Conservation (phyloP, 2,113 vertebrate genomes). For the Esox niger region DNA sequence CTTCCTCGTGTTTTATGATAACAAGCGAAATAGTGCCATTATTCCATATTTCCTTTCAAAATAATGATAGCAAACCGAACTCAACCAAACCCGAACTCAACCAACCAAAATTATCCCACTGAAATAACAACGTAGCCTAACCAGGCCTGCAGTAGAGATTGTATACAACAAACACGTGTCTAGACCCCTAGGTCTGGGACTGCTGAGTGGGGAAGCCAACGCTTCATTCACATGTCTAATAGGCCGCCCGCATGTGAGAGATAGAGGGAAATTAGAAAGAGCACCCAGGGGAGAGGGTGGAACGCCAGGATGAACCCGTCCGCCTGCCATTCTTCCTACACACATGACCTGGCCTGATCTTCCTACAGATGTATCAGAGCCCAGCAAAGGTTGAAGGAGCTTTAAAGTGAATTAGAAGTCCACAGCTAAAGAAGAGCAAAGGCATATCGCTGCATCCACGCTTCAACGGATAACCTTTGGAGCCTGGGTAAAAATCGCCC, state of each 20-base stretch:
- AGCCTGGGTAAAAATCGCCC: constrained; percentile 20
- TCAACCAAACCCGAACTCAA: no score
- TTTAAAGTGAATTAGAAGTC: constrained; percentile 48
- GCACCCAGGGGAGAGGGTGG: constrained; percentile 27
- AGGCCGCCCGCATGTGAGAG: constrained; percentile 13
- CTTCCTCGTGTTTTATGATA: no score
- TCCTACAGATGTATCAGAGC: constrained; percentile 19
- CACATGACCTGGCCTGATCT: constrained; percentile 40
- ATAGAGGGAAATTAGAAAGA: constrained; percentile 20
- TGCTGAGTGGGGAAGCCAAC: neutral
- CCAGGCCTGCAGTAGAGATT: no score
- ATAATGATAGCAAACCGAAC: no score
- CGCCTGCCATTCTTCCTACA: constrained; percentile 13
- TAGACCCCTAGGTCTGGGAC: no score
- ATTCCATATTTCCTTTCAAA: no score
- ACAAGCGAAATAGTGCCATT: no score
- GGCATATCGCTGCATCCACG: constrained; percentile 13
- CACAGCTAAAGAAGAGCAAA: constrained; percentile 3
- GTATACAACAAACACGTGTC: no score
- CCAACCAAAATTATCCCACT: no score
- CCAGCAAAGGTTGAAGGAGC: constrained; percentile 36
- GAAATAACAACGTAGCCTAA: no score
- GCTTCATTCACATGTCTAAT: constrained; percentile 16
- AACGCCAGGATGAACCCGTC: constrained; percentile 25
- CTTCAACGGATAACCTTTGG: constrained; percentile 42